Conservation (phyloP, 1,140 invertebrate species). For the Episyrphus balteatus region DNA sequence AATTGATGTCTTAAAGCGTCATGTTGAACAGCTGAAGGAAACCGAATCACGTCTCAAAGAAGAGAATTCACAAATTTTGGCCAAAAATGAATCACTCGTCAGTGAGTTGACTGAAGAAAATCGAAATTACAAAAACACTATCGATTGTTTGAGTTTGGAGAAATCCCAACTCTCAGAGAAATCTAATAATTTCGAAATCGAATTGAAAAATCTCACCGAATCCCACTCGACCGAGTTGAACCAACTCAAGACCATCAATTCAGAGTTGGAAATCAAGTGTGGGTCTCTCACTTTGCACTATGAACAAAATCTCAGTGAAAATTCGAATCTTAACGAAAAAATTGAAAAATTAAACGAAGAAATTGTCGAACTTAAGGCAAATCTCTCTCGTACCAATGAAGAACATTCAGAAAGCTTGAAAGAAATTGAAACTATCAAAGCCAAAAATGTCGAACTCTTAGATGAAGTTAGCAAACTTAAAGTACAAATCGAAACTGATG, state of each 20-base stretch:
- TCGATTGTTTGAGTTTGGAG: constrained; percentile 19
- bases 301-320: constrained; percentile 9
- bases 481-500: constrained; percentile 31
- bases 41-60: constrained; percentile 24
- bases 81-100: constrained; percentile 24
- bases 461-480: constrained; percentile 18
- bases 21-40: constrained; percentile 30
- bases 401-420: constrained; percentile 16
- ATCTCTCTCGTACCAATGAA: constrained; percentile 13
- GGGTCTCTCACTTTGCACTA: constrained; percentile 16
- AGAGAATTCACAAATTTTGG: constrained; percentile 16
- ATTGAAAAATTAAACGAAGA: constrained; percentile 17
- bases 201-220: constrained; percentile 18
- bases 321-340: constrained; percentile 15
- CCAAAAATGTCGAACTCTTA: constrained; percentile 18
- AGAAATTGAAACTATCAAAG: constrained; percentile 20
- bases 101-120: constrained; percentile 21
- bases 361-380: constrained; percentile 13
- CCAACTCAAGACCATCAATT: constrained; percentile 16
- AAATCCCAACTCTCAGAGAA: constrained; percentile 13
- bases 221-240: constrained; percentile 19
- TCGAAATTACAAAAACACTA: constrained; percentile 17
- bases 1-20: constrained; percentile 27
- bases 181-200: constrained; percentile 15
- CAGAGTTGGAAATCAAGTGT: constrained; percentile 23